These are phyloP conservation scores for Buceros bicornis DNA, from an alignment of 2,797 vertebrate species.

Conservation along the genomic window DNA sequence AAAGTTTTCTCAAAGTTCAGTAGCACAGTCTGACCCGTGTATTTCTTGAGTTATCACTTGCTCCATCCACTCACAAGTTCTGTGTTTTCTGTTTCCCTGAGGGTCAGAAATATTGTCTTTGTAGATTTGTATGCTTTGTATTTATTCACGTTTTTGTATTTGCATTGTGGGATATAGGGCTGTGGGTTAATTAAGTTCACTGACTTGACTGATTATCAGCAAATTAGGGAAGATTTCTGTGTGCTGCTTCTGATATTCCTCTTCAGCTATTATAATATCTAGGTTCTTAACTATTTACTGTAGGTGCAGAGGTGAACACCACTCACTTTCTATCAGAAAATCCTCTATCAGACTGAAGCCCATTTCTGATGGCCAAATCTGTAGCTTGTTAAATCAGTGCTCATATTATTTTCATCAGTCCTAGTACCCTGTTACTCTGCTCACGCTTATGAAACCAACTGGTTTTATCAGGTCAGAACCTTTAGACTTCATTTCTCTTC, in stretches of 20 bases:
- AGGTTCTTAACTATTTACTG: neutral
- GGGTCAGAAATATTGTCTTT: neutral
- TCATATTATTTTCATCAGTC: neutral
- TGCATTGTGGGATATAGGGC: neutral
- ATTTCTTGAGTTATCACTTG: neutral
- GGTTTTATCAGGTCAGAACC: neutral
- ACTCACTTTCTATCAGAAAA: neutral
- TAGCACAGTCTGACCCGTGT: neutral
- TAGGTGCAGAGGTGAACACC: neutral
- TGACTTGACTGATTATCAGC: neutral
- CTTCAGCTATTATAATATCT: neutral
- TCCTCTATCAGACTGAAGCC: neutral
- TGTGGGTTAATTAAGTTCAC: neutral
- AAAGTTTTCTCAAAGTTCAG: neutral
- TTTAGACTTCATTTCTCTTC: neutral
- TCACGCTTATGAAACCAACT: neutral
- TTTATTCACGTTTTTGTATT: neutral
- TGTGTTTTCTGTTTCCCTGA: neutral
- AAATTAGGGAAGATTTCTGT: neutral
- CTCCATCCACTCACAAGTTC: neutral
- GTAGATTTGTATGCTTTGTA: neutral
- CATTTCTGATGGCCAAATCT: neutral
- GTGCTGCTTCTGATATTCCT: neutral
- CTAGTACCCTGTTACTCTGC: neutral
- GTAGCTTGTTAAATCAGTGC: neutral